Base-by-base conservation (phyloP, 2,888 invertebrate genomes). In the Mystacides longicornis region DNA sequence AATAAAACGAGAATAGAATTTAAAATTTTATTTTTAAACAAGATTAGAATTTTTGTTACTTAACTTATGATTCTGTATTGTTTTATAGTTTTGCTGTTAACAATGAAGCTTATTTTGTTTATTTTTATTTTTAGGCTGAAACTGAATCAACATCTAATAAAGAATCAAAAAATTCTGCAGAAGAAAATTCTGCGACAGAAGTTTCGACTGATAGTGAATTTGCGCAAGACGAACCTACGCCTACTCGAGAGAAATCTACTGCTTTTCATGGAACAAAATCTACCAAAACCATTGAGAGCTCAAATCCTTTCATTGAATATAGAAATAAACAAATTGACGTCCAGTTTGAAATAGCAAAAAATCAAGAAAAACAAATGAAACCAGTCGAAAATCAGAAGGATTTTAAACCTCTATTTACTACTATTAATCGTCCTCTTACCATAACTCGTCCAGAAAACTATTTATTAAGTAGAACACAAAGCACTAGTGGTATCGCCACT, bases 121-220 rank as follows among this genome's bases (percentile, higher is more conserved):
- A 11, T 7, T 27, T 4, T 49, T 49, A 2, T 54, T 67, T 70
- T 45, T 71, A 86, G 86, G 80, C 85, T 57, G 84, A 83, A 64
- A 81, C 83, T 47, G 76, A 75, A 60, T 74, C 78, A 60, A 81
- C 83, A 63, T 37, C 37, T 14, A n/a, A n/a, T n/a, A n/a, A n/a
- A n/a, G n/a, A n/a, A n/a, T 82, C 85, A 65, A 81, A 86, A 58
- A 82, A 84, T 62, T 86, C 86, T 64, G 83, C 83, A 65, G 83
- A 85, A 62, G 85, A 86, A 63, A 92, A 92, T 65, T 92, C 91
- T 5, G 92, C 90, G 2, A 93, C 93, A 1, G 93, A 93, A 77
- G 93, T 93, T 64, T 92, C 92, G 49, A 93, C 93, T 0, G 93
- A 93, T 73, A 93, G 93, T 22, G 93, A 93, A 73, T 93, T 93